A percentile compares a stretch with the other conserved stretches of the same genome.
Evolutionary conservation across 2,797 vertebrate species (phyloP).

Genomic region (Catostomus latipinnis): DNA sequence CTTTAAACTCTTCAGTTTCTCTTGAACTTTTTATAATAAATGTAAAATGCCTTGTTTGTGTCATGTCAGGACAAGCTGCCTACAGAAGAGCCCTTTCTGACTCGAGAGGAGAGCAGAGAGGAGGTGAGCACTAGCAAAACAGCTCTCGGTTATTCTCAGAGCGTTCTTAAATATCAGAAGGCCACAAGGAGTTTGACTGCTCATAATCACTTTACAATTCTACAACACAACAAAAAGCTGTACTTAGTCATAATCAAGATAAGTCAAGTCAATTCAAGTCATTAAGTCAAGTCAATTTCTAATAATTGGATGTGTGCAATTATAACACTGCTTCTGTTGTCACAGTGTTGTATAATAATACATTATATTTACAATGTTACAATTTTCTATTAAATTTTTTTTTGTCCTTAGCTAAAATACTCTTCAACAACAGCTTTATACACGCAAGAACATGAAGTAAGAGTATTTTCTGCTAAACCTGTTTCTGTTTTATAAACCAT

Average conservation of each 20-base stretch:
- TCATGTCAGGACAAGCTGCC: constrained; percentile 65
- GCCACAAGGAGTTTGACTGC: not conserved
- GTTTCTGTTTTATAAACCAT: not conserved
- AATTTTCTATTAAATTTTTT: not conserved
- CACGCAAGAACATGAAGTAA: constrained; percentile 34
- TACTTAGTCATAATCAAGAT: not conserved
- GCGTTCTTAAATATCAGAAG: not conserved
- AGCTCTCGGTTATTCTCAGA: not conserved
- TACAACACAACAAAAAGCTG: not conserved
- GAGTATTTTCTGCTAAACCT: not conserved
- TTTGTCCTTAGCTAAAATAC: constrained; percentile 2
- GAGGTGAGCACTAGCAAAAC: constrained; percentile 55
- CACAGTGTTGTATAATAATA: not conserved
- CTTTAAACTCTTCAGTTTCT: not conserved
- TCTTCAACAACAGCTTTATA: constrained; percentile 7
- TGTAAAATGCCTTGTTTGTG: constrained; percentile 11
- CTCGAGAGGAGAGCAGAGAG: constrained; percentile 42
- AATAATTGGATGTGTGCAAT: not conserved
- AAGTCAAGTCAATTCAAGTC: no score
- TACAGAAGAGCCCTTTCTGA: constrained; percentile 46
- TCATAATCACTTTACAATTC: not conserved
- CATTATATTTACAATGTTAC: not conserved
- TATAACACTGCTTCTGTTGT: not conserved
- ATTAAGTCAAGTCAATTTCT: no score
- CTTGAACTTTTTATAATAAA: not conserved